Evolutionary conservation across 23 tunicate species (phyloP), one percentile per base, ranked within the genome.

Genomic region (Halocynthia aurantium): DNA sequence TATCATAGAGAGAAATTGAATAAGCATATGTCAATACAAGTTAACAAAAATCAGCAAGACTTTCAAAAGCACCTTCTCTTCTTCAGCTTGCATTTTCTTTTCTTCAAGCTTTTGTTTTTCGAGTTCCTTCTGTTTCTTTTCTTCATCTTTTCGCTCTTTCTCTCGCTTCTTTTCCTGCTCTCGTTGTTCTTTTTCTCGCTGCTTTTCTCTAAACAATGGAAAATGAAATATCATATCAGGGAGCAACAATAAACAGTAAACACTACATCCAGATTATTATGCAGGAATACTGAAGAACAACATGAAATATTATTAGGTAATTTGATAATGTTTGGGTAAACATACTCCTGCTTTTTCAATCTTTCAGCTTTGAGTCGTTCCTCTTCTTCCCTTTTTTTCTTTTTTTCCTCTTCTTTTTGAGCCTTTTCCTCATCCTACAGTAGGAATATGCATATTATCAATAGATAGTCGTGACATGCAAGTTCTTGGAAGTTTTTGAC

Each of bases 351-450:
- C 67, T 91, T 81, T 62, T 62, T 81, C 40, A 76, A 61, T 72
- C 81, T 85, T 70, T 85, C 90, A 57, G 84, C 86, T 77, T 81
- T 85, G 11, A 81, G 57, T 13, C 67, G 55, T n/a, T 91, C 97
- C 55, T 57, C 68, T 73, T 91, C 97, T 53, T 85, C 90, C 53
- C 67, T 81, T 70, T 81, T 85, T 58, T 81, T 81, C 72, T 73
- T 71, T 70, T 80, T 81, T 54, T 91, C 97, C 58, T 85, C 97
- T 64, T 91, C 97, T 22, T 81, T 87, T 40, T 80, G 86, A 8
- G 70, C 52, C 51, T 80, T 86, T 71, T 84, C 96, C 70, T 89
- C 96, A 19, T 89, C 96, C 96, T 89, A 61, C 10, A 84, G 55
- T 54, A 5, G 63, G 0, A 50, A 18, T 15, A 62, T 19, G 13